Conservation (phyloP, 2,113 vertebrate genomes). For the Ibidorhyncha struthersii region DNA sequence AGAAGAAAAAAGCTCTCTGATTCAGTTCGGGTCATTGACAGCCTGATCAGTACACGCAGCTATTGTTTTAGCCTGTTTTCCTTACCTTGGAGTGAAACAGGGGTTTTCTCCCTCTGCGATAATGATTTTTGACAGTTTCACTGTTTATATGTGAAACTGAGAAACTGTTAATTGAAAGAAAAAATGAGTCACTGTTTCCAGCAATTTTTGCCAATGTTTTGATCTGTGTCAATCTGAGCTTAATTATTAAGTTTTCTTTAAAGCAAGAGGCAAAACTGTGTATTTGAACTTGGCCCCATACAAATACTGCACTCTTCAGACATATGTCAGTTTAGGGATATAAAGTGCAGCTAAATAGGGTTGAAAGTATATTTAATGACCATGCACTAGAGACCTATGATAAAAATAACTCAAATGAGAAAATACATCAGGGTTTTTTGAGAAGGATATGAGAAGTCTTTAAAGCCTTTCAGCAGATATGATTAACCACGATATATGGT, state of each 20-base stretch:
- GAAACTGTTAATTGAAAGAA: conserved; percentile 81
- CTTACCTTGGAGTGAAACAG: conserved; percentile 65
- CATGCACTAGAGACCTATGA: neutral
- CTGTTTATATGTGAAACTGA: conserved; percentile 77
- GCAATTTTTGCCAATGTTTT: conserved; percentile 76
- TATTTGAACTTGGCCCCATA: conserved; percentile 4
- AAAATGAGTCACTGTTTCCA: conserved; percentile 78
- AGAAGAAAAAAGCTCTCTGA: neutral
- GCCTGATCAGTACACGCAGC: neutral
- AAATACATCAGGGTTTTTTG: neutral
- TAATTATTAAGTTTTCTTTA: conserved; percentile 75
- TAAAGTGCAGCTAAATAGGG: neutral
- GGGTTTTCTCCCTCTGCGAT: conserved; percentile 57
- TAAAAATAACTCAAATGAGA: conserved; percentile 33
- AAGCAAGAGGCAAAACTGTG: conserved; percentile 48
- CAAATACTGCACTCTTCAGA: neutral
- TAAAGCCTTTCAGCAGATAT: conserved; percentile 55
- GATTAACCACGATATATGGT: conserved; percentile 48
- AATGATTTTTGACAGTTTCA: conserved; percentile 79
- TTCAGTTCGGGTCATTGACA: neutral
- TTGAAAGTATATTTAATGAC: conserved; percentile 17
- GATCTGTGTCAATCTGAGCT: conserved; percentile 76
- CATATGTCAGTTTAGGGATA: neutral
- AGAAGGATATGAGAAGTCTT: conserved; percentile 20
- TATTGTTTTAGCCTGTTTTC: conserved; percentile 61